A percentile compares a stretch with the other conserved stretches of the same genome.
phyloP scores from a whole-genome alignment of 1,140 invertebrate species.

The Bombus affinis region DNA sequence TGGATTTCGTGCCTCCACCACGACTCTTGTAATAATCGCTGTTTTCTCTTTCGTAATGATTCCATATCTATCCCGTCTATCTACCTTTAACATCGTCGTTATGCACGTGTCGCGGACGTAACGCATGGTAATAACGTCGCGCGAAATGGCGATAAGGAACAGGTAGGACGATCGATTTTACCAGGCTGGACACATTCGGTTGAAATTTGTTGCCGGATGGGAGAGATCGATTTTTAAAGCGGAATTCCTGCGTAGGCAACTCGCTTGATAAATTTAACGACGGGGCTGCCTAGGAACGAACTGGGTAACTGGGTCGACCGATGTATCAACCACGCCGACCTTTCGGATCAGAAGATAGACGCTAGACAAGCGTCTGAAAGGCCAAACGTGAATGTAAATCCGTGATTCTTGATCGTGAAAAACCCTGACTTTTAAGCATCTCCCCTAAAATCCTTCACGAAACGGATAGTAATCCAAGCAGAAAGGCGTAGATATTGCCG shows the following conservation, averaged over 20 bases:
- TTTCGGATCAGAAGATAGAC: conserved; percentile 52
- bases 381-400: conserved; percentile 49
- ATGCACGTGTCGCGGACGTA: background rate
- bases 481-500: background rate
- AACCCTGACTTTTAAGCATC: conserved; percentile 26
- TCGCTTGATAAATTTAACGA: conserved; percentile 29
- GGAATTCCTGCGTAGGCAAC: conserved; percentile 46
- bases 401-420: conserved; percentile 23
- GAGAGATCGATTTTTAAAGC: conserved; percentile 24
- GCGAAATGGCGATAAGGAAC: background rate
- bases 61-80: conserved; percentile 17
- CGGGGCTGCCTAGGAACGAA: conserved; percentile 8
- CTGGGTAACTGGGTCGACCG: conserved; percentile 55
- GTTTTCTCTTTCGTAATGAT: conserved; percentile 44
- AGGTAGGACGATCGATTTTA: background rate
- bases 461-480: no score
- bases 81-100: conserved; percentile 5
- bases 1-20: conserved; percentile 37
- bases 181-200: background rate
- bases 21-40: conserved; percentile 1
- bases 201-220: conserved; percentile 17
- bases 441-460: background rate
- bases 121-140: background rate
- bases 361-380: conserved; percentile 26
- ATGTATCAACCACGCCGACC: conserved; percentile 53